Conservation (phyloP, 2,113 vertebrate species). For the Mus pahari region DNA sequence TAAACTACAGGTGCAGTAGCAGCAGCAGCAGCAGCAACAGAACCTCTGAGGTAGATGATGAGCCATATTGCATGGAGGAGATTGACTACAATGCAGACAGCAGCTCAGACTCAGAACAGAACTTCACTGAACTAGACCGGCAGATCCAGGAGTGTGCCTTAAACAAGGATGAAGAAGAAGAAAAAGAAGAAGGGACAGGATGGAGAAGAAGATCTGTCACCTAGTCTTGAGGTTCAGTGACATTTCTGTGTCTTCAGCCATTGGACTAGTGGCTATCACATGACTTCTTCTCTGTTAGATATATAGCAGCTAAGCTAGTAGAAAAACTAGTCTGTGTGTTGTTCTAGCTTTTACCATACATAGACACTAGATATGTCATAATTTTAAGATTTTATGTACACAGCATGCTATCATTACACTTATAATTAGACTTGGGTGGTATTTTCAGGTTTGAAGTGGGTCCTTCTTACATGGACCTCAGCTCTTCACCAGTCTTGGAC, state of each 20-base stretch:
- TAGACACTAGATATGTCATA: neutral
- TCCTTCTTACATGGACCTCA: neutral
- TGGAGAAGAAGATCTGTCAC: neutral
- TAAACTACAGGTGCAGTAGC: neutral
- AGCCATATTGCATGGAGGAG: conserved; percentile 92
- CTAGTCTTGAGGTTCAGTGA: conserved; percentile 39
- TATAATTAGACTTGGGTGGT: neutral
- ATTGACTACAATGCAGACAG: conserved; percentile 89
- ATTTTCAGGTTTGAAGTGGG: fast-evolving
- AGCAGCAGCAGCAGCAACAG: conserved; percentile 68
- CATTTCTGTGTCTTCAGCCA: conserved; percentile 55
- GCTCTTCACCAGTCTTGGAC: neutral
- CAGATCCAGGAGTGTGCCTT: conserved; percentile 82
- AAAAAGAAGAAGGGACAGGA: neutral
- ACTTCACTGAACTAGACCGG: conserved; percentile 81
- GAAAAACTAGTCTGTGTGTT: neutral
- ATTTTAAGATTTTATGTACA: neutral
- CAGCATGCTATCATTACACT: neutral
- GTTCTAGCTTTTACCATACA: conserved; percentile 3
- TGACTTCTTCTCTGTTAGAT: conserved; percentile 29
- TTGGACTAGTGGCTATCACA: neutral
- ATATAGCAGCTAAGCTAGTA: neutral
- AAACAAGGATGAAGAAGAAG: neutral
- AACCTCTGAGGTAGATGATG: conserved; percentile 88
- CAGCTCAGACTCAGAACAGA: conserved; percentile 81